phyloP scores from a whole-genome alignment of 2,113 vertebrate species.

The Sialia sialis region DNA sequence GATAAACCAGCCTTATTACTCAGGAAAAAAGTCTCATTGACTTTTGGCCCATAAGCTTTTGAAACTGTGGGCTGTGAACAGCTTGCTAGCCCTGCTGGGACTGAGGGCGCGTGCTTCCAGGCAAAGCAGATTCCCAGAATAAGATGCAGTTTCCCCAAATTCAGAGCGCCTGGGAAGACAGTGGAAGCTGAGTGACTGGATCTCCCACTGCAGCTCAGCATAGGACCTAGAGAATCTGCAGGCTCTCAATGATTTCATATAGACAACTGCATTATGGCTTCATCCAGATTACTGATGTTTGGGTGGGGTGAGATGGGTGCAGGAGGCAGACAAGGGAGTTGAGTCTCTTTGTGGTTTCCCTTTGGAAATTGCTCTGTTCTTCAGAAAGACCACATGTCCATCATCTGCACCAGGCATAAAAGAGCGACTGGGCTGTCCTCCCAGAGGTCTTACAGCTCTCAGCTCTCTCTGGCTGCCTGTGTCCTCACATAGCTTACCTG shows the following conservation, averaged over 20 bases:
- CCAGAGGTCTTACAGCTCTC: background rate
- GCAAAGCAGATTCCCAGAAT: background rate
- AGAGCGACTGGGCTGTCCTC: background rate
- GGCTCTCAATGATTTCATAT: background rate
- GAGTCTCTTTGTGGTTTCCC: background rate
- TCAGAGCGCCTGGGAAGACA: background rate
- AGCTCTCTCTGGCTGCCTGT: background rate
- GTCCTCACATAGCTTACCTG: fast-evolving
- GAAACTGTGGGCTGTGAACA: background rate
- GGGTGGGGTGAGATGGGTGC: background rate
- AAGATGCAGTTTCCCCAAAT: background rate
- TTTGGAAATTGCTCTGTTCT: background rate
- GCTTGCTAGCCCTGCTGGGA: background rate
- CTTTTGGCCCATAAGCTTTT: background rate
- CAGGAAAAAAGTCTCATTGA: background rate
- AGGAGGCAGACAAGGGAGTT: background rate
- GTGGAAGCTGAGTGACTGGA: background rate
- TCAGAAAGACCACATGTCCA: background rate
- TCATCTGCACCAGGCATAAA: background rate
- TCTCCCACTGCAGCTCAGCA: background rate
- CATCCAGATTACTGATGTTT: background rate
- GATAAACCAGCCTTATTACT: background rate
- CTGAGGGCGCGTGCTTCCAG: background rate
- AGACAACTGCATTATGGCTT: background rate
- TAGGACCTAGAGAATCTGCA: background rate